These are phyloP conservation scores for Gymnocheta viridis DNA, from an alignment of 2,888 invertebrate species.

Conservation along the genomic window DNA sequence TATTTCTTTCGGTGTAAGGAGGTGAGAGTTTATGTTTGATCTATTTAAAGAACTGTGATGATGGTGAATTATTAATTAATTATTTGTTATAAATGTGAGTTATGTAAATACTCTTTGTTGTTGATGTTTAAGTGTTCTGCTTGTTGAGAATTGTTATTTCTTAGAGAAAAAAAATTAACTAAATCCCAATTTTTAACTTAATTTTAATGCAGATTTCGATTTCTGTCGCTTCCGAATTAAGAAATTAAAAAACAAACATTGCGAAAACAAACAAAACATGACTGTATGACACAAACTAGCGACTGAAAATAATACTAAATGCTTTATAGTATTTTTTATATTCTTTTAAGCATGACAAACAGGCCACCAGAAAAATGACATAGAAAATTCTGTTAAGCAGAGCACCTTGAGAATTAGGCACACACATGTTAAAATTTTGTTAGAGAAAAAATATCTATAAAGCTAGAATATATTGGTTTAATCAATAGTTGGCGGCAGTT, in stretches of 20 bases:
- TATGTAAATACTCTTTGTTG: not conserved
- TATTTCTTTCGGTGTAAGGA: constrained; percentile 24
- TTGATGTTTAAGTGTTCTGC: not conserved
- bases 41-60: not conserved
- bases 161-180: not conserved
- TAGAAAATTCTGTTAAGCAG: not conserved
- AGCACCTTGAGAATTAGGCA: constrained; percentile 21
- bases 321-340: not conserved
- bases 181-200: not conserved
- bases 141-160: not conserved
- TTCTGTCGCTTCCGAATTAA: not conserved
- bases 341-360: constrained; percentile 11
- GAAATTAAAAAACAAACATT: not conserved
- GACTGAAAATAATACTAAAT: not conserved
- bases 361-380: not conserved
- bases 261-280: constrained; percentile 1
- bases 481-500: not conserved
- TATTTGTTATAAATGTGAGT: constrained; percentile 9
- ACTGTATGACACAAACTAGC: constrained; percentile 30
- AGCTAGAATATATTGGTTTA: not conserved
- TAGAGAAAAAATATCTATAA: not conserved
- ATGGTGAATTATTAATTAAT: constrained; percentile 20
- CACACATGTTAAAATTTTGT: not conserved
- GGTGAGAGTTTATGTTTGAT: constrained; percentile 24
- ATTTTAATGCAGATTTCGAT: not conserved